These are phyloP conservation scores for Oriolus oriolus DNA, from an alignment of 2,113 vertebrate species.

Conservation along the genomic window DNA sequence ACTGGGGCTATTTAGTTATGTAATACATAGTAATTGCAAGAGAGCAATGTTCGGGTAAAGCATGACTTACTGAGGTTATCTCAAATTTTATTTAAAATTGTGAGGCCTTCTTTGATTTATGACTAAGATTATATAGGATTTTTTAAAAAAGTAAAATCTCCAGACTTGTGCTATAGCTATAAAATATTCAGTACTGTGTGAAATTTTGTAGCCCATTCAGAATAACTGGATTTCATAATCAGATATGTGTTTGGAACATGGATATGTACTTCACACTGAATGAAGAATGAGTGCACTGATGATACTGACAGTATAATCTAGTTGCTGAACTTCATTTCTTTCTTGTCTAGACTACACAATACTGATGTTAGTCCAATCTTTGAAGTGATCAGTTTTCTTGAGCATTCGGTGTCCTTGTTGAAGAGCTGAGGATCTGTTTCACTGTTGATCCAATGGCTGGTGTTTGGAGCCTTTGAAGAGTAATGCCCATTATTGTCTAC, in stretches of 20 bases:
- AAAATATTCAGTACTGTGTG: background rate
- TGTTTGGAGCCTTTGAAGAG: background rate
- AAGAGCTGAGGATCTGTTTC: background rate
- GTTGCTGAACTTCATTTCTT: background rate
- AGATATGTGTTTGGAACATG: background rate
- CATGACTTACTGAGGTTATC: background rate
- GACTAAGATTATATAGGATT: background rate
- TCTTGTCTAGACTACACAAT: background rate
- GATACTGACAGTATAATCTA: background rate
- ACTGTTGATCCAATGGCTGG: background rate
- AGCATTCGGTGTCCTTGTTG: background rate
- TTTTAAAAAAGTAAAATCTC: background rate
- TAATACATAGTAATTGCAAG: background rate
- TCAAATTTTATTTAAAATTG: background rate
- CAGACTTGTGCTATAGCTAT: background rate
- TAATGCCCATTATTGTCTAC: background rate
- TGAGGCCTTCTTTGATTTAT: background rate
- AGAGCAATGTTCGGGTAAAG: background rate
- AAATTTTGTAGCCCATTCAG: background rate
- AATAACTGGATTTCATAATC: background rate
- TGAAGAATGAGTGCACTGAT: background rate
- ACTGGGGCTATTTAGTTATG: background rate
- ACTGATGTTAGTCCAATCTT: background rate
- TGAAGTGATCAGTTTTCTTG: rapidly evolving
- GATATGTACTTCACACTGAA: background rate